phyloP scores from a whole-genome alignment of 2,888 invertebrate species.

The Caenorhabditis drosophilae region DNA sequence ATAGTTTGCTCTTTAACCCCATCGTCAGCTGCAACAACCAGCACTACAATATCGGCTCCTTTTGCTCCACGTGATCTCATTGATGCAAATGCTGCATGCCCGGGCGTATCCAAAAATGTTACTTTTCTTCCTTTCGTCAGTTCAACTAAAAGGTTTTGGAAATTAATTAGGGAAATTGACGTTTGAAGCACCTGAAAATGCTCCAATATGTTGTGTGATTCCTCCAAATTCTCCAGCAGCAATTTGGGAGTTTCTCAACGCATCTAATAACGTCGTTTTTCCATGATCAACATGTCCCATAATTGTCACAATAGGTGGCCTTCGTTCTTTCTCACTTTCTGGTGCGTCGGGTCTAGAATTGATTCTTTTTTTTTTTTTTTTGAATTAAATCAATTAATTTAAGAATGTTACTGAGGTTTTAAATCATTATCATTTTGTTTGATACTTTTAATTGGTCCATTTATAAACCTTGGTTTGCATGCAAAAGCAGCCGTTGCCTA shows the following conservation, averaged over 20 bases:
- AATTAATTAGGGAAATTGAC: neutral
- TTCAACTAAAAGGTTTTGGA: conserved; percentile 24
- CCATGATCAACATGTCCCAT: conserved; percentile 99
- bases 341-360: conserved; percentile 76
- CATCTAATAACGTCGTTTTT: conserved; percentile 86
- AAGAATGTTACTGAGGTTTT: conserved; percentile 30
- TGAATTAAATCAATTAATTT: neutral
- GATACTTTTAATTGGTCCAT: conserved; percentile 24
- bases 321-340: conserved; percentile 76
- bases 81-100: conserved; percentile 93
- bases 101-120: conserved; percentile 97
- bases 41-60: conserved; percentile 83
- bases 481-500: conserved; percentile 41
- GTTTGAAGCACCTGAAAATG: conserved; percentile 78
- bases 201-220: conserved; percentile 98
- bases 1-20: conserved; percentile 95
- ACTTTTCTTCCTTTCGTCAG: conserved; percentile 70
- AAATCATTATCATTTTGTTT: conserved; percentile 34
- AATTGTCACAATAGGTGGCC: conserved; percentile 93
- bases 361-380: neutral
- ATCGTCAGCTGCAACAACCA: conserved; percentile 95
- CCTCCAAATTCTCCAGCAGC: conserved; percentile 94
- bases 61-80: conserved; percentile 93
- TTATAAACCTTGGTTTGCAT: conserved; percentile 45
- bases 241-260: conserved; percentile 77